A percentile compares a stretch with the other conserved stretches of the same genome.
These are phyloP conservation scores for Oreocharis arfaki DNA, from an alignment of 2,113 vertebrate genomes.

Conservation along the genomic window DNA sequence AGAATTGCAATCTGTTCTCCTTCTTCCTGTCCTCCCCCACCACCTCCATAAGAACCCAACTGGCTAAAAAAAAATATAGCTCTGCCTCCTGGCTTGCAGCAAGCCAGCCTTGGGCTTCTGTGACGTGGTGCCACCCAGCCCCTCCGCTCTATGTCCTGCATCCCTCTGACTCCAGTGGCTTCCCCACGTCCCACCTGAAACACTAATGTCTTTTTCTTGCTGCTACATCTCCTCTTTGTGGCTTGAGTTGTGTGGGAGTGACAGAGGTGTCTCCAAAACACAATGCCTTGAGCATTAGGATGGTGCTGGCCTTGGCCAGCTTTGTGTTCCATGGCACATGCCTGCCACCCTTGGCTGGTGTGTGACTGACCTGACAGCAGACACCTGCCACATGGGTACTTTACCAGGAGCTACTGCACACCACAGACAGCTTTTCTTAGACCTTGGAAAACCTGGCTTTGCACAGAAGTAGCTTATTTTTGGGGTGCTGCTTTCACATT, in stretches of 20 bases:
- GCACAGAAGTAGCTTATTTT: neutral
- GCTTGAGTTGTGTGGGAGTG: neutral
- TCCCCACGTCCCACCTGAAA: neutral
- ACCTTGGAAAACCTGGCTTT: neutral
- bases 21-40: neutral
- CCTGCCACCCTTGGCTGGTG: neutral
- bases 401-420: neutral
- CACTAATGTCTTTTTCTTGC: neutral
- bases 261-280: neutral
- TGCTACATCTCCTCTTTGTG: neutral
- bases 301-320: neutral
- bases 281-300: fast-evolving
- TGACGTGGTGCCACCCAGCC: fast-evolving
- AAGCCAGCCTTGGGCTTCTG: neutral
- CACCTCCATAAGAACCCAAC: neutral
- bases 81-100: neutral
- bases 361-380: neutral
- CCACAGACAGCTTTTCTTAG: neutral
- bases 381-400: neutral
- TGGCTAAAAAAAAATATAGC: neutral
- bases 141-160: neutral
- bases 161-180: neutral
- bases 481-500: neutral
- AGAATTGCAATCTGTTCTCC: neutral
- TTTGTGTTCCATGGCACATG: fast-evolving